These are phyloP conservation scores for Azemiops feae DNA, from an alignment of 2,113 vertebrate species.

Conservation along the genomic window DNA sequence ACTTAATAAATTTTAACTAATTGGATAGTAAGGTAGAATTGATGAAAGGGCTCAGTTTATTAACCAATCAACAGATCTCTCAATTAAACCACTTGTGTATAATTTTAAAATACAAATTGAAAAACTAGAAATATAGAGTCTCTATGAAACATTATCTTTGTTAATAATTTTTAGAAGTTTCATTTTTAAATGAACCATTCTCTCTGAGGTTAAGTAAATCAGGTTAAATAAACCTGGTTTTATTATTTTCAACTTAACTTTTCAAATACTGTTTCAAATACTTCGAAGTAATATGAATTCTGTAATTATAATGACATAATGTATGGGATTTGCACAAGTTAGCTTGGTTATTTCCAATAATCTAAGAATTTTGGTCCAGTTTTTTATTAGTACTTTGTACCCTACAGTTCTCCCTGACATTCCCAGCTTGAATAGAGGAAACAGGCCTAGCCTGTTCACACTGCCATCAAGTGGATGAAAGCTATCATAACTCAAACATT, in stretches of 20 bases:
- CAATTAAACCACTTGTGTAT: background rate
- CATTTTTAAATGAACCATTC: background rate
- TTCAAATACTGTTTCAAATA: background rate
- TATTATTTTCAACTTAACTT: background rate
- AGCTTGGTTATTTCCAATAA: background rate
- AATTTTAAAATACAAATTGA: background rate
- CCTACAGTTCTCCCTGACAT: background rate
- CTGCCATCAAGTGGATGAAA: slow-evolving; percentile 49
- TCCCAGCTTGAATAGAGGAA: fast-evolving
- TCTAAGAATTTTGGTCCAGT: background rate
- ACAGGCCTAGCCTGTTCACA: background rate
- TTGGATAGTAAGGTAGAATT: background rate
- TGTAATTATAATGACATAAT: fast-evolving
- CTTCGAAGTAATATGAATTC: background rate
- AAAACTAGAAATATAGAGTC: background rate
- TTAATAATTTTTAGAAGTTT: background rate
- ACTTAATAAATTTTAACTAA: background rate
- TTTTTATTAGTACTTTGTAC: background rate
- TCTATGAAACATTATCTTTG: background rate
- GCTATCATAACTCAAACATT: background rate
- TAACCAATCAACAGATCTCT: background rate
- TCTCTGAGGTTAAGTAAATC: too few relatives aligned
- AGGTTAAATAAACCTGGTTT: background rate
- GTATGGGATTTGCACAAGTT: fast-evolving
- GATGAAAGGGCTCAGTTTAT: background rate